A percentile compares a stretch with the other conserved stretches of the same genome.
phyloP scores from a whole-genome alignment of 2,113 vertebrate genomes.

The Gallinago paraguaiae region DNA sequence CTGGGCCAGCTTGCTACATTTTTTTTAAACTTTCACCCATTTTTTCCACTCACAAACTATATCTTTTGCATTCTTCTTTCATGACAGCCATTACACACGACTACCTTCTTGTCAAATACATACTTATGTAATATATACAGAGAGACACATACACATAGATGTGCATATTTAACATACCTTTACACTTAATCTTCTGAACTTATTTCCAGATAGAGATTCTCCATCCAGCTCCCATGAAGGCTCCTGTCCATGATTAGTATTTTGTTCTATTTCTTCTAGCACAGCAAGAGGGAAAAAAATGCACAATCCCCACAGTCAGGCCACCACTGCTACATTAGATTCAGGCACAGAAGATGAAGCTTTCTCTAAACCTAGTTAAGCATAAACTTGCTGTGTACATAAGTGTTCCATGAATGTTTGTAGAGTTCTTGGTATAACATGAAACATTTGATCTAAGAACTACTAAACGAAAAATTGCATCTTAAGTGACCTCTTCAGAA shows the following conservation, averaged over 20 bases:
- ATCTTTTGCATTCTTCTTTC: neutral
- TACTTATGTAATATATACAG: neutral
- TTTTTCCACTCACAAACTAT: neutral
- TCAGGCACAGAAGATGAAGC: neutral
- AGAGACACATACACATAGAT: accelerated
- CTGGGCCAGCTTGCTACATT: neutral
- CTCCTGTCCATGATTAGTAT: neutral
- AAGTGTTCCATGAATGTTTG: neutral
- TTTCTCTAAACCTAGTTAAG: neutral
- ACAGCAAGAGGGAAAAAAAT: neutral
- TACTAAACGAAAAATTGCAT: neutral
- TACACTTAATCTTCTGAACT: neutral
- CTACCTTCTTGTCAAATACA: neutral
- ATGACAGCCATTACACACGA: neutral
- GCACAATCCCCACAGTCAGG: neutral
- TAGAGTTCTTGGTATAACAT: neutral
- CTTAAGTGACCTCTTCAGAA: neutral
- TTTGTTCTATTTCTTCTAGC: neutral
- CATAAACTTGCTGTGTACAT: neutral
- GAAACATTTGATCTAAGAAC: neutral
- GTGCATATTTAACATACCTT: neutral
- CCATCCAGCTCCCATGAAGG: neutral
- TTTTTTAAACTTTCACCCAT: neutral
- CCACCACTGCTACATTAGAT: neutral
- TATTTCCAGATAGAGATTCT: neutral